Base-by-base conservation (phyloP, 2,797 vertebrate genomes). In the Helostoma temminkii region DNA sequence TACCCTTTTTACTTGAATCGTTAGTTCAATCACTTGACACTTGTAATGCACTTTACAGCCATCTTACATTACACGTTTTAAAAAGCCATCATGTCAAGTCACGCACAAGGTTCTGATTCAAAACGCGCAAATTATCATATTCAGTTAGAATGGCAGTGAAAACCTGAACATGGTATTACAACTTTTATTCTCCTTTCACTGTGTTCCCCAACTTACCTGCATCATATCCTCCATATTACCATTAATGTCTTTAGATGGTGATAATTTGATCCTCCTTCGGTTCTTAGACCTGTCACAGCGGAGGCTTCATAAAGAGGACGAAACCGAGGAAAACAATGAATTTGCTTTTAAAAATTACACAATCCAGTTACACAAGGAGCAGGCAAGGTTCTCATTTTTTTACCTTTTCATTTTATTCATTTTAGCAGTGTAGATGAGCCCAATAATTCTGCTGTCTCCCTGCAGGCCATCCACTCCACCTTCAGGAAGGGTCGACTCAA, bases 391-490 rank as follows among this genome's bases (percentile, higher is more conserved):
- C 14, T 53, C 19, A 0, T n/a, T n/a, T 8, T 5, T 58, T 32
- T 78, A 93, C 93, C 78, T 88, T 81, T 71, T 93, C 15, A 56
- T 86, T 36, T 81, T 80, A 77, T 93, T 93, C 21, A 92, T 89
- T 74, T 83, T 89, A 10, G 90, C 55, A 0, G 90, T 93, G 79
- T 94, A 93, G 78, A 94, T 85, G 48, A 93, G 90, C 41, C 93
- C 93, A 8, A 93, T 84, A 28, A 93, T 93, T 66, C 91, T 88
- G 81, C 75, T 89, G 16, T 95, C 93, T 49, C 91, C 87, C 53
- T 87, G 88, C 15, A 94, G 85, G 3, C 58, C 85, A 32, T 50
- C 59, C 37, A 94, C 90, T 0, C 91, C 92, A 3, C 66, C 83
- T 43, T 90, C 82, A 42, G 90, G 83, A 25, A 93, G 79, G 1